Evolutionary conservation across 2,888 invertebrate species (phyloP).

Genomic region (Campopleginae sp.): DNA sequence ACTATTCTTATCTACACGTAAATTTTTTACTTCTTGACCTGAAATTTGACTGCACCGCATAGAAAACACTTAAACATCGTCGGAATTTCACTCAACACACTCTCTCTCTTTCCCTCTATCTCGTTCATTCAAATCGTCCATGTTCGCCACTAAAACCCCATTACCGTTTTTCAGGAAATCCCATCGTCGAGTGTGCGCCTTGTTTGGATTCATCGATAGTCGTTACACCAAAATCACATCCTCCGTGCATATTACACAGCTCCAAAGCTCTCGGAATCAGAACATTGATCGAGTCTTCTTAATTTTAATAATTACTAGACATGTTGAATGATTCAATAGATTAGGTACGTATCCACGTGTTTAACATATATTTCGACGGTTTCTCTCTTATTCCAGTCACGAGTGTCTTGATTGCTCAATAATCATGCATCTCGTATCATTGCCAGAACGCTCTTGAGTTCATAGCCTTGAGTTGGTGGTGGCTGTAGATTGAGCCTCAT

Average conservation of each 20-base stretch:
- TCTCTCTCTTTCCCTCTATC: neutral
- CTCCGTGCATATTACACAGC: no score
- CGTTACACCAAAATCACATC: no score
- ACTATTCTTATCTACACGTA: conserved; percentile 1
- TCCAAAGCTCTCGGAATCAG: neutral
- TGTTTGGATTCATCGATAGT: neutral
- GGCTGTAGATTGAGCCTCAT: conserved; percentile 24
- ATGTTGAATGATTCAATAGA: neutral
- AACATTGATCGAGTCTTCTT: neutral
- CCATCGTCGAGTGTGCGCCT: neutral
- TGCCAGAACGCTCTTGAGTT: conserved; percentile 26
- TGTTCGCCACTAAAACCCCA: neutral
- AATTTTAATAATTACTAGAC: neutral
- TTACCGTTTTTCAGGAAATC: neutral
- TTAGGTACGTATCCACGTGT: neutral
- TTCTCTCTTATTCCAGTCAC: conserved; percentile 23
- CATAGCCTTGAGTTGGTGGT: neutral
- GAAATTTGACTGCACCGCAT: neutral
- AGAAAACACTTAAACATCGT: neutral
- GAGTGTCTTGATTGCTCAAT: conserved; percentile 47
- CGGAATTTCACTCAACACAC: neutral
- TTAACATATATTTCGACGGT: neutral
- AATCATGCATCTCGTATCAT: conserved; percentile 52
- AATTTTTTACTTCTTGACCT: conserved; percentile 6
- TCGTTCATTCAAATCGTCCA: neutral